Conservation (phyloP, 1,140 invertebrate genomes). For the Penaeus indicus region DNA sequence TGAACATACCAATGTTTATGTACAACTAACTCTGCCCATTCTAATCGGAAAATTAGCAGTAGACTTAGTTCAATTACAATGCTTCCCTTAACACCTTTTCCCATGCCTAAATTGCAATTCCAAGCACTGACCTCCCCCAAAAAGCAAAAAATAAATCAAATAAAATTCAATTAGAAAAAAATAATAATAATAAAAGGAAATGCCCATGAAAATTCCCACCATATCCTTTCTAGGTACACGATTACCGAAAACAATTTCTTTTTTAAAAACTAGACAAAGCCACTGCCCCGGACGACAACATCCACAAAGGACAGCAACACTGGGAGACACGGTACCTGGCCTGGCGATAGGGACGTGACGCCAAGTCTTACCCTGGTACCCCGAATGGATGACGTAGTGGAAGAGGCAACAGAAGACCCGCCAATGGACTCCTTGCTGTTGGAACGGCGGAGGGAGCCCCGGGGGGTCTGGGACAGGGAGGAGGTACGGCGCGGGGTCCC, state of each 20-base stretch:
- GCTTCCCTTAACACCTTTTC: too few relatives aligned
- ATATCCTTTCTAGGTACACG: too few relatives aligned
- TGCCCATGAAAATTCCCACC: neutral
- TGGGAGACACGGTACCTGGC: constrained; percentile 52
- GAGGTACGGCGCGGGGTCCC: constrained; percentile 75
- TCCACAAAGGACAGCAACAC: constrained; percentile 51
- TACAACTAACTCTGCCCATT: too few relatives aligned
- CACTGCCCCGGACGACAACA: constrained; percentile 42
- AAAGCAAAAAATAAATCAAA: neutral
- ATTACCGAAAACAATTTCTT: neutral
- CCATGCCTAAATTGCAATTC: neutral
- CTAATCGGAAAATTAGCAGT: too few relatives aligned
- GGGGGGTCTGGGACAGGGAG: constrained; percentile 74
- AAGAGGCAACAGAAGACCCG: constrained; percentile 76
- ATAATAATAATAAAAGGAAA: neutral
- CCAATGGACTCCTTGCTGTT: constrained; percentile 89
- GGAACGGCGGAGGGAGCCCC: constrained; percentile 77
- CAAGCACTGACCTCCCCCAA: neutral
- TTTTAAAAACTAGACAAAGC: constrained; percentile 22
- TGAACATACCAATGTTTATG: too few relatives aligned
- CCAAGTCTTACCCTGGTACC: constrained; percentile 79
- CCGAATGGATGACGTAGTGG: constrained; percentile 79
- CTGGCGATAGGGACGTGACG: constrained; percentile 75
- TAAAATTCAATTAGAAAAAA: neutral
- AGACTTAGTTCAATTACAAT: too few relatives aligned